These are phyloP conservation scores for Chalcosyrphus nemorum DNA, from an alignment of 2,888 invertebrate genomes.

Conservation along the genomic window DNA sequence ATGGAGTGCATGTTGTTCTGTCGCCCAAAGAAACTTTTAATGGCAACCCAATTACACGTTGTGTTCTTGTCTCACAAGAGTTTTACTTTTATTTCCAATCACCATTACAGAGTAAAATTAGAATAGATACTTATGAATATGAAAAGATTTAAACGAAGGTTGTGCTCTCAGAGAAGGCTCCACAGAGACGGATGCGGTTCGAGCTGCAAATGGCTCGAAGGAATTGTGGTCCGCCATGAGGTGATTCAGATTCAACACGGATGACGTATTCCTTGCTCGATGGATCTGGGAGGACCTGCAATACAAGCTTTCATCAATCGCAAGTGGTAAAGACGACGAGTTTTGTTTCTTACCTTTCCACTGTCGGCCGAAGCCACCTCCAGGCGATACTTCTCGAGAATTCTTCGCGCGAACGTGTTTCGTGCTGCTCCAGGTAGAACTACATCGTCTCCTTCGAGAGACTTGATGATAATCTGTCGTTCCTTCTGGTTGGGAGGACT, in stretches of 20 bases:
- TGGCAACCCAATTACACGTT: conserved; percentile 36
- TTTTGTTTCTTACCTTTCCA: conserved; percentile 35
- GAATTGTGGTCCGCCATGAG: conserved; percentile 80
- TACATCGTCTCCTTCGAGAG: conserved; percentile 49
- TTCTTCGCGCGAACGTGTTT: conserved; percentile 54
- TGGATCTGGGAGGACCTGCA: conserved; percentile 74
- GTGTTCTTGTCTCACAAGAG: conserved; percentile 45
- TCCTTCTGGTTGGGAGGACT: conserved; percentile 53
- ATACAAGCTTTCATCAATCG: neutral
- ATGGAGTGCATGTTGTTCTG: conserved; percentile 9
- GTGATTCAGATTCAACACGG: conserved; percentile 81
- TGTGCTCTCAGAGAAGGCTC: conserved; percentile 91
- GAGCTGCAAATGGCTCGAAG: conserved; percentile 86
- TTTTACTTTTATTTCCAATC: conserved; percentile 62
- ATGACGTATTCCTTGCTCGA: conserved; percentile 83
- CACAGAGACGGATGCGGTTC: conserved; percentile 87
- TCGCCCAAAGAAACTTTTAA: conserved; percentile 47
- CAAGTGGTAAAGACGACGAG: too few species aligned
- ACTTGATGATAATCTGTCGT: conserved; percentile 23
- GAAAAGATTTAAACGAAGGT: conserved; percentile 83
- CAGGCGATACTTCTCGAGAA: conserved; percentile 64
- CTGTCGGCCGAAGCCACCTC: conserved; percentile 53
- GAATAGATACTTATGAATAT: conserved; percentile 11
- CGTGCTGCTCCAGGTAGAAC: conserved; percentile 44
- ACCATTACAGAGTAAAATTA: conserved; percentile 46